A percentile compares a stretch with the other conserved stretches of the same genome.
Evolutionary conservation across 2,797 vertebrate species (phyloP).

Genomic region (Eulemur rubriventer): DNA sequence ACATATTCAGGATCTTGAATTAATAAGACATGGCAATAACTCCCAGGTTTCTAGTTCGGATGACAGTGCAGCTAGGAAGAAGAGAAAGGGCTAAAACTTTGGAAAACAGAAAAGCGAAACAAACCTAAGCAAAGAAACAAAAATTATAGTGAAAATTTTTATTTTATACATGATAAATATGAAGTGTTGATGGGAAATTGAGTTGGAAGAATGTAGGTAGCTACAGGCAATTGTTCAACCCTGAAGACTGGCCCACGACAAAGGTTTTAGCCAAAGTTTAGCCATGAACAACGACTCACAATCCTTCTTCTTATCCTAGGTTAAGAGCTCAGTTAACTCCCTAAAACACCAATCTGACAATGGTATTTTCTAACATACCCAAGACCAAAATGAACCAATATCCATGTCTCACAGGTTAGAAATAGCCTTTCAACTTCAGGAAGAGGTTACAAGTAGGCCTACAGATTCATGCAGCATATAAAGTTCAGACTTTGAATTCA

Average conservation of each 20-base stretch:
- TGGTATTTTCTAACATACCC: not conserved
- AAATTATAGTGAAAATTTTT: constrained; percentile 3
- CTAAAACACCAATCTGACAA: constrained; percentile 12
- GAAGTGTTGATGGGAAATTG: not conserved
- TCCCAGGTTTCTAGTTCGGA: not conserved
- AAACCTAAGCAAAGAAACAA: constrained; percentile 26
- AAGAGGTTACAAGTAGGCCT: not conserved
- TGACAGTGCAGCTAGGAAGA: not conserved
- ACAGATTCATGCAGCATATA: not conserved
- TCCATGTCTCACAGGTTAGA: not conserved
- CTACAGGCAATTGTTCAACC: not conserved
- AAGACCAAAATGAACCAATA: constrained; percentile 29
- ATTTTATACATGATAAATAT: not conserved
- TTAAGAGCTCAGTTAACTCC: constrained; percentile 1
- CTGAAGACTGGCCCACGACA: not conserved
- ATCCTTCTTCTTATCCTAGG: not conserved
- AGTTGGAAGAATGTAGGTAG: not conserved
- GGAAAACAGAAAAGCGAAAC: constrained; percentile 26
- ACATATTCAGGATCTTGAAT: not conserved
- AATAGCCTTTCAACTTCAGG: constrained; percentile 4
- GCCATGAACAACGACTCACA: not conserved
- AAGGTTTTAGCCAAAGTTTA: not conserved
- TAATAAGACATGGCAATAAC: not conserved
- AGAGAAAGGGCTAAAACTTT: not conserved
- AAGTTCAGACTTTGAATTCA: constrained; percentile 19